Percentiles rank a stretch among this genome's conserved stretches.
Conservation (phyloP, 92 coral and sea anemone species). For the Palythoa grandiflora region DNA sequence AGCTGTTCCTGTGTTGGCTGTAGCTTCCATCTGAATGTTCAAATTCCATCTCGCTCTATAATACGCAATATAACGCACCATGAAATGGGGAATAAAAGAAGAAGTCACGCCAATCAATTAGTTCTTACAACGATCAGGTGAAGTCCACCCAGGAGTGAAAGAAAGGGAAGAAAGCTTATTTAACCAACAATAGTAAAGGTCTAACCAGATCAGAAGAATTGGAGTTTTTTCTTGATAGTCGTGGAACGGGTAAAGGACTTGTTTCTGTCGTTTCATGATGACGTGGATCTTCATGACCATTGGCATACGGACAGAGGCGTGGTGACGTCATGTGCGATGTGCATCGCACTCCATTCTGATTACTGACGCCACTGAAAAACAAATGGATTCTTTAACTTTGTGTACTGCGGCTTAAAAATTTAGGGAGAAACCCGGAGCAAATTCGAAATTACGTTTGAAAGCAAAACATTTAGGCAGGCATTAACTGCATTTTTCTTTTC, state of each 20-base stretch:
- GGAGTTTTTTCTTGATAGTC: slow-evolving; percentile 73
- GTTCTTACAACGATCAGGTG: too few relatives aligned
- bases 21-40: neutral
- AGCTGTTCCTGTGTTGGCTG: neutral
- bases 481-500: too few relatives aligned
- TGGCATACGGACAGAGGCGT: slow-evolving; percentile 54
- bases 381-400: neutral
- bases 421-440: too few relatives aligned
- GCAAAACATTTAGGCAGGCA: too few relatives aligned
- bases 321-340: slow-evolving; percentile 74
- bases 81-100: too few relatives aligned
- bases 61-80: neutral
- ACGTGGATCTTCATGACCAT: slow-evolving; percentile 62
- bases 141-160: neutral
- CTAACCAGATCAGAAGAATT: slow-evolving; percentile 73
- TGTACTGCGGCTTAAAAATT: too few relatives aligned
- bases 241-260: slow-evolving; percentile 88
- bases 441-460: too few relatives aligned
- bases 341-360: slow-evolving; percentile 44
- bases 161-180: neutral
- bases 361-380: neutral
- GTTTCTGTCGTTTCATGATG: slow-evolving; percentile 58
- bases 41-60: neutral
- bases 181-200: neutral
- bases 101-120: too few relatives aligned